phyloP scores from a whole-genome alignment of 2,888 invertebrate genomes.

The Torymus tubicola region DNA sequence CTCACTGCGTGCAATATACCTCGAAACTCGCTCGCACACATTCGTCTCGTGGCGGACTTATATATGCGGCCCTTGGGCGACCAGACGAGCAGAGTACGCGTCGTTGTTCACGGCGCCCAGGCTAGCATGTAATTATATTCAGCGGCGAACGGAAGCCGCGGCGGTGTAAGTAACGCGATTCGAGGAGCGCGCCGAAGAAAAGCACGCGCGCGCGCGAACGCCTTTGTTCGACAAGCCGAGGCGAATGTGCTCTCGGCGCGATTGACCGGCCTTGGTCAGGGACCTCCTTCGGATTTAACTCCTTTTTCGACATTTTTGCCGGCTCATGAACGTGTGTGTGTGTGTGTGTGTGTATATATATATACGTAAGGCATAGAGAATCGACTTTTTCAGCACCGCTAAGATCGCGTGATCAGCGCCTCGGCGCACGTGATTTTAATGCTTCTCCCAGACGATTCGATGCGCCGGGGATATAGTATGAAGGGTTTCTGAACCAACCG shows the following conservation, averaged over 20 bases:
- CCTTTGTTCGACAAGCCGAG: slow-evolving; percentile 24
- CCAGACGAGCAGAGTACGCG: background rate
- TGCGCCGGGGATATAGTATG: background rate
- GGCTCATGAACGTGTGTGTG: background rate
- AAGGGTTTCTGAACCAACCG: slow-evolving; percentile 34
- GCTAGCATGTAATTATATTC: slow-evolving; percentile 49
- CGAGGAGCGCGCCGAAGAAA: slow-evolving; percentile 6
- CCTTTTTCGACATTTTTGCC: background rate
- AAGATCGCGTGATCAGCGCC: slow-evolving; percentile 13
- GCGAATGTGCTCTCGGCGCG: no score
- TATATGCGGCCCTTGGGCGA: background rate
- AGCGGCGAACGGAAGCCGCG: slow-evolving; percentile 35
- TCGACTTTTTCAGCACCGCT: slow-evolving; percentile 1
- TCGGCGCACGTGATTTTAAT: slow-evolving; percentile 2
- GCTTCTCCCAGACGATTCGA: slow-evolving; percentile 17
- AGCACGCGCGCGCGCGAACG: background rate
- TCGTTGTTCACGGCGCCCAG: background rate
- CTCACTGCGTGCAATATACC: background rate
- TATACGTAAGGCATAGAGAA: background rate
- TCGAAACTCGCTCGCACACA: background rate
- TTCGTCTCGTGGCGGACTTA: background rate
- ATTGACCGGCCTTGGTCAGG: slow-evolving; percentile 12
- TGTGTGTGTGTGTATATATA: no score
- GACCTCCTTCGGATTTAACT: background rate
- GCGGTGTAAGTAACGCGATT: slow-evolving; percentile 18